Evolutionary conservation across 2,113 vertebrate genomes (phyloP), one percentile per base, ranked within the genome.

Genomic region (Fregata magnificens): DNA sequence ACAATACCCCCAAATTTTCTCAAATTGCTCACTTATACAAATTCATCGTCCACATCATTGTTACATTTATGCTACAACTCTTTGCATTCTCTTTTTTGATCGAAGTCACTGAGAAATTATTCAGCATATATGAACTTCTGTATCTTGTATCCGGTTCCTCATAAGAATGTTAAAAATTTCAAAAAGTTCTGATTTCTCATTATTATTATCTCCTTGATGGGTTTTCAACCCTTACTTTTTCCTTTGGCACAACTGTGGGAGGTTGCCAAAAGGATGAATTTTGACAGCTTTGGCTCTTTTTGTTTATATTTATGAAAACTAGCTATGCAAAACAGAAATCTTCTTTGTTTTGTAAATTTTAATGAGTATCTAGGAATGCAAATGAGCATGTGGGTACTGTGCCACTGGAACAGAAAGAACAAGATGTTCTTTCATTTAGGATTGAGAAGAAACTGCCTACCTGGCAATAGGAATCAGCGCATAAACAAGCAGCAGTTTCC

Each of bases 281-380:
- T 94, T 91, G 84, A 97, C 84, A 95, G 67, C 71, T 70, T 84
- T 44, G 65, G 20, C 36, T 90, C 72, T 85, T 93, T 88, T 62
- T 71, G 38, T 90, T 93, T 70, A 12, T 73, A 47, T 72, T 71
- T 78, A 70, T 1, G 7, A 95, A 78, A 91, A 44, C 29, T 50
- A 32, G 32, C 42, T 26, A 28, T 50, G 44, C 38, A 88, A 93
- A 90, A 50, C 44, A 85, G 73, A 40, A 58, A 59, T 62, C 9
- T 6, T 61, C 69, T 76, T 59, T 87, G 47, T 70, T 95, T 90
- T 87, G 45, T 67, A 94, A 89, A 91, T 67, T n/a, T 50, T 59
- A 95, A 90, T 82, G 49, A 82, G 14, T 45, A 88, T 82, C 93
- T 88, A 71, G 44, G 34, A 85, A 96, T 56, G 63, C 36, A 91